A percentile compares a stretch with the other conserved stretches of the same genome.
Conservation (phyloP, 2,797 vertebrate genomes). For the Mycteria americana region DNA sequence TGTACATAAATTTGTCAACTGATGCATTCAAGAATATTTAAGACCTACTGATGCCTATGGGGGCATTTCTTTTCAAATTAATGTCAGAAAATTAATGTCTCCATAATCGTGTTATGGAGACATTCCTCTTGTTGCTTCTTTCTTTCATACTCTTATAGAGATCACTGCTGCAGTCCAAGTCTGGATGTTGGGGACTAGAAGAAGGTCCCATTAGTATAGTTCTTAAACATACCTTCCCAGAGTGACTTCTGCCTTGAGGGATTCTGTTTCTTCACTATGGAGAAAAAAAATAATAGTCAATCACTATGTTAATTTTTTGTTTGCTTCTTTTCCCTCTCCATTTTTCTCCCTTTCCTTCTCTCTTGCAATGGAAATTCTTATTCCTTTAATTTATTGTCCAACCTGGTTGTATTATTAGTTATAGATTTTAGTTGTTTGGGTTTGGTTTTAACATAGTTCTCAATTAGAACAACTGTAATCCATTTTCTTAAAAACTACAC, state of each 20-base stretch:
- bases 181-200: not conserved
- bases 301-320: not conserved
- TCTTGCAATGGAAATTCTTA: not conserved
- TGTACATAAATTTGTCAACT: not conserved
- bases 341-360: not conserved
- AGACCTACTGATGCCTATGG: not conserved
- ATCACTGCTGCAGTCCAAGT: not conserved
- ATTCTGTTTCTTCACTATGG: not conserved
- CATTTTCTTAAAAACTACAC: not conserved
- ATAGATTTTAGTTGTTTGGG: not conserved
- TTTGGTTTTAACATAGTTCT: not conserved
- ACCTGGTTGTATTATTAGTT: not conserved
- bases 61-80: not conserved
- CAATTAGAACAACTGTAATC: not conserved
- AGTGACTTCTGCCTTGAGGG: not conserved
- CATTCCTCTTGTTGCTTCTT: not conserved
- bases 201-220: not conserved
- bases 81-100: not conserved
- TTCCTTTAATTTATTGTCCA: not conserved
- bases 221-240: not conserved
- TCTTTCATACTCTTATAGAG: not conserved
- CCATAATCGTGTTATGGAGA: rapidly evolving
- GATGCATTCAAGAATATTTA: not conserved
- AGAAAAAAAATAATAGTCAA: not conserved
- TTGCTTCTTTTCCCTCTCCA: not conserved